Evolutionary conservation across 2,797 vertebrate species (phyloP), one percentile per base, ranked within the genome.

Genomic region (Arvicola amphibius): DNA sequence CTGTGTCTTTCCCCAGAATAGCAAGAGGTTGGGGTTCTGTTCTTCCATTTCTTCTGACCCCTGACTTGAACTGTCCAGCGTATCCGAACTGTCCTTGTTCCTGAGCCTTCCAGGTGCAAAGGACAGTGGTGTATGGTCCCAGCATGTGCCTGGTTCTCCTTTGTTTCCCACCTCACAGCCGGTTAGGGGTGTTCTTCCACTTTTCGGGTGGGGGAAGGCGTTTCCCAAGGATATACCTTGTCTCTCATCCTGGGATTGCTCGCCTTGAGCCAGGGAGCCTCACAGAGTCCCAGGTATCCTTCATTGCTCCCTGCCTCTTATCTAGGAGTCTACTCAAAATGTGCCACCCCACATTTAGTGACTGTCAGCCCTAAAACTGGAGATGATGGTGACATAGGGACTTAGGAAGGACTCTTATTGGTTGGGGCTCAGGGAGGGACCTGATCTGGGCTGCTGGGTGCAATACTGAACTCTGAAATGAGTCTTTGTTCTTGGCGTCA

Each of bases 401-500:
- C 37, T 74, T 71, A 88, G 91, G 56, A 77, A 59, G 51, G 91
- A 40, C 73, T 61, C 34, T 67, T 77, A 59, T 40, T 83, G 89
- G 17, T 86, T 40, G 11, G 67, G 56, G 46, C 90, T 88, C 81
- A 78, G 48, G 69, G 29, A 4, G 21, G 80, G 71, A 81, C 86
- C 81, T 67, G 67, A 40, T 10, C 29, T 73, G 43, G 29, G 34
- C 85, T 73, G 48, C 67, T 40, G 67, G 32, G 67, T 73, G 67
- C 40, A 56, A 51, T 5, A 10, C 32, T 78, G 65, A 23, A 32
- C 27, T 65, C 12, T 88, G 37, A 90, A 67, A 27, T 37, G 61
- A 69, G 37, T 65, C 16, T 95, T 86, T 91, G 65, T 96, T 97
- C 86, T 92, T 80, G 40, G n/a, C 67, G 23, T 77, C 16, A 4